Evolutionary conservation across 2,797 vertebrate genomes (phyloP).

Genomic region (Buphagus erythrorhynchus): DNA sequence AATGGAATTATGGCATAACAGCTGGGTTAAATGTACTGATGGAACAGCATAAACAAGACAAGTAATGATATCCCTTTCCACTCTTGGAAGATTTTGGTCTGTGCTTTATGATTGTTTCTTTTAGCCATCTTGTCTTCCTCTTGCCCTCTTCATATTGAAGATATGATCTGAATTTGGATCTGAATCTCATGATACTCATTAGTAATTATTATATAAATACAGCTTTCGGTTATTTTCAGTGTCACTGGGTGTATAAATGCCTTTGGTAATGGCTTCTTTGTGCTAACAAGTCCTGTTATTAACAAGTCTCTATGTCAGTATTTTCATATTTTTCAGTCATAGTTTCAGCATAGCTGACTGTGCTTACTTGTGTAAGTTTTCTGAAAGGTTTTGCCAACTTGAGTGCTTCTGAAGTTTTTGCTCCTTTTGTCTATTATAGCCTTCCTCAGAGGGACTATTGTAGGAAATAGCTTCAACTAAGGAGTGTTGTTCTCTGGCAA

Average conservation of each 20-base stretch:
- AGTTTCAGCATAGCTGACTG: not conserved
- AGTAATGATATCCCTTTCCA: rapidly evolving
- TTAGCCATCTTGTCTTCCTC: not conserved
- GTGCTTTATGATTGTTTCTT: not conserved
- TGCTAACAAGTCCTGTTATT: not conserved
- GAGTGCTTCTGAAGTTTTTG: not conserved
- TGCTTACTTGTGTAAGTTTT: not conserved
- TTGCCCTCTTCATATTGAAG: not conserved
- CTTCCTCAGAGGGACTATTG: rapidly evolving
- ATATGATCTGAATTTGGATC: not conserved
- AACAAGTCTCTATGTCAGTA: not conserved
- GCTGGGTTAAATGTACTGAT: not conserved
- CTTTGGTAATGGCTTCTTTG: not conserved
- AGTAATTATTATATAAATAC: not conserved
- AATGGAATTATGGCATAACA: not conserved
- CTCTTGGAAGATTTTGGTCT: not conserved
- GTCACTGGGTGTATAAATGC: not conserved
- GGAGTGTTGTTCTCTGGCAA: not conserved
- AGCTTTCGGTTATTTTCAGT: not conserved
- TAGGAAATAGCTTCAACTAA: not conserved
- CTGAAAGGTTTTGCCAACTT: not conserved
- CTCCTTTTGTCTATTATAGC: rapidly evolving
- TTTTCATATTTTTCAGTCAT: not conserved
- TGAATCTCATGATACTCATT: not conserved
- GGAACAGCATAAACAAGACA: not conserved